Conservation (phyloP, 2,888 invertebrate species). For the Horisme vitalbata region DNA sequence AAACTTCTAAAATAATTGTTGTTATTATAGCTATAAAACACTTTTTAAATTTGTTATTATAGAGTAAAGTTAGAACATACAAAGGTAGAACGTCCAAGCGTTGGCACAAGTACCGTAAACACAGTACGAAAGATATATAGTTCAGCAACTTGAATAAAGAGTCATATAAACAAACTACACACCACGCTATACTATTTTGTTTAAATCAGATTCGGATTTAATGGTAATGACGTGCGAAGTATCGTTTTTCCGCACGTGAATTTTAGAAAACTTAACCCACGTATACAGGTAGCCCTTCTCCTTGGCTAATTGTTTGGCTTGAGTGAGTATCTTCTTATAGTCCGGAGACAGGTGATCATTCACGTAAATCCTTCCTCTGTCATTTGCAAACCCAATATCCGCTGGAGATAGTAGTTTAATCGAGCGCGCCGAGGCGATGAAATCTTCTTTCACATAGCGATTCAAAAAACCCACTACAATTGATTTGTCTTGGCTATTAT, state of each 20-base stretch:
- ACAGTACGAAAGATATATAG: too few relatives aligned
- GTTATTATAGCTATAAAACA: too few relatives aligned
- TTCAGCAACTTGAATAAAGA: too few relatives aligned
- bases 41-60: too few relatives aligned
- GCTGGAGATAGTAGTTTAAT: not conserved
- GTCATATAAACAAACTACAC: not conserved
- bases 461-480: conserved; percentile 5
- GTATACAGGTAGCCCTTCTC: conserved; percentile 10
- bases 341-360: conserved; percentile 11
- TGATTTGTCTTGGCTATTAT: not conserved
- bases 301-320: conserved; percentile 12
- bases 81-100: too few relatives aligned
- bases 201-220: conserved; percentile 2
- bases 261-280: conserved; percentile 23
- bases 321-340: conserved; percentile 12
- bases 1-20: too few relatives aligned
- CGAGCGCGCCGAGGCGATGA: not conserved
- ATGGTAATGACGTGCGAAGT: conserved; percentile 8
- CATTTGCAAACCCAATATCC: conserved; percentile 1
- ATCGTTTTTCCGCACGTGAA: conserved; percentile 22
- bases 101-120: too few relatives aligned
- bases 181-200: conserved; percentile 4
- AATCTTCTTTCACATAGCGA: conserved; percentile 9
- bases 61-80: too few relatives aligned
- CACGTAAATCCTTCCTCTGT: not conserved